Conservation (phyloP, 2,888 invertebrate genomes). For the Eristalinus sepulchralis region DNA sequence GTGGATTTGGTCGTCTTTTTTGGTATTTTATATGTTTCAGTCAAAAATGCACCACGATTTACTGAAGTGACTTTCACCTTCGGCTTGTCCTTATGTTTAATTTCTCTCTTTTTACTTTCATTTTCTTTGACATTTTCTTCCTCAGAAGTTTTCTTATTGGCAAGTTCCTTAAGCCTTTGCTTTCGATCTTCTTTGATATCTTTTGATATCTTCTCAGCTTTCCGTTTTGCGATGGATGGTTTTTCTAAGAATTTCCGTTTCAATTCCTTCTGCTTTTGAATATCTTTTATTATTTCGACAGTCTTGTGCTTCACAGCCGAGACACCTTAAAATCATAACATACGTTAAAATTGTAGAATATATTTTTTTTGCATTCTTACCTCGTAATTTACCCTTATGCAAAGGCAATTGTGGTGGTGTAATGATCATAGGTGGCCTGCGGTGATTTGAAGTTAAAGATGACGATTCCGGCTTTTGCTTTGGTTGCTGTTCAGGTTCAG, state of each 20-base stretch:
- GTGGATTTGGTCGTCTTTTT: constrained; percentile 69
- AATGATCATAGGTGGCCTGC: constrained; percentile 75
- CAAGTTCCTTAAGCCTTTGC: constrained; percentile 75
- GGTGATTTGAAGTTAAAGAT: not conserved
- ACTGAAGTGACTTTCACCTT: constrained; percentile 82
- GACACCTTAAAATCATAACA: constrained; percentile 21
- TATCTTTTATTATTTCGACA: constrained; percentile 42
- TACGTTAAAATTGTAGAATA: not conserved
- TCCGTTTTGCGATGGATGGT: constrained; percentile 67
- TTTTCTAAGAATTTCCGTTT: constrained; percentile 77
- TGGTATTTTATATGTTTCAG: constrained; percentile 74
- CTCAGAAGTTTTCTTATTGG: constrained; percentile 70
- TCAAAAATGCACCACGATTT: constrained; percentile 83
- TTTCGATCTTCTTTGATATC: constrained; percentile 75
- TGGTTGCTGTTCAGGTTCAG: not conserved
- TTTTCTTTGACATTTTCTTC: not conserved
- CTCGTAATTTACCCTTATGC: constrained; percentile 76
- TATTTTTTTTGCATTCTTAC: constrained; percentile 41
- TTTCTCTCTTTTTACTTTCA: not conserved
- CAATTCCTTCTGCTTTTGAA: constrained; percentile 67
- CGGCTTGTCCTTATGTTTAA: constrained; percentile 57
- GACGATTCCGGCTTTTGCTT: not conserved
- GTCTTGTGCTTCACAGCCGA: constrained; percentile 43
- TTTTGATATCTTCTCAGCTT: constrained; percentile 67
- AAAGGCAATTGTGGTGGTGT: constrained; percentile 75